phyloP scores from a whole-genome alignment of 2,113 vertebrate species.

The Setophaga petechia region DNA sequence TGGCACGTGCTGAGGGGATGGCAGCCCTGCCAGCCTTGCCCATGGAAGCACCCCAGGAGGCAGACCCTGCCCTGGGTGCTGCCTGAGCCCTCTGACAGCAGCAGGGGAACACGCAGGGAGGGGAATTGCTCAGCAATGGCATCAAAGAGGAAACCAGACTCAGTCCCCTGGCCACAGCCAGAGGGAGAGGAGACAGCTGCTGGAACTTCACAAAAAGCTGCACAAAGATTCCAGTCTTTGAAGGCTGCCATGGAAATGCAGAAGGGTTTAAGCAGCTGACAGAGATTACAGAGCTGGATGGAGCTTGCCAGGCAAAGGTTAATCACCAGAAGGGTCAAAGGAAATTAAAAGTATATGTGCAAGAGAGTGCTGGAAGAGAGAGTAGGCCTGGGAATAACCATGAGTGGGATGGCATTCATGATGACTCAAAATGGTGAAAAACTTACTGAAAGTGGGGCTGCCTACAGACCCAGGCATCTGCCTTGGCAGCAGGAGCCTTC shows the following conservation, averaged over 20 bases:
- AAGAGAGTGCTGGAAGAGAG: not conserved
- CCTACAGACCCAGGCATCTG: not conserved
- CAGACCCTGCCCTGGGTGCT: not conserved
- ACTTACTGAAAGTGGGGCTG: not conserved
- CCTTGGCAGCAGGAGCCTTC: not conserved
- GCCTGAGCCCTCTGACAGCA: not conserved
- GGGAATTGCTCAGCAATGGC: not conserved
- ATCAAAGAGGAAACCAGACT: not conserved
- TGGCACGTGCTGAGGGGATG: not conserved
- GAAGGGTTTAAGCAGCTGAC: not conserved
- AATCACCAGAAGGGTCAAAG: not conserved
- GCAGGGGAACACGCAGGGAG: not conserved
- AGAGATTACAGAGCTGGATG: not conserved
- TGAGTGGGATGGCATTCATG: conserved; percentile 25
- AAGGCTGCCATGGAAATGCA: not conserved
- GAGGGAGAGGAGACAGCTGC: not conserved
- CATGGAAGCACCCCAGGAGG: not conserved
- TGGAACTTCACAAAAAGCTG: not conserved
- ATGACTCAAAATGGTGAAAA: conserved; percentile 11
- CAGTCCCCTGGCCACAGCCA: not conserved
- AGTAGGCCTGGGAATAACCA: not conserved
- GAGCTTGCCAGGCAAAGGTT: not conserved
- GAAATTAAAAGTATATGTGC: not conserved
- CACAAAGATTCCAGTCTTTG: not conserved
- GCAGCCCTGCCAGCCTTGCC: not conserved